These are phyloP conservation scores for Takifugu flavidus DNA, from an alignment of 2,113 vertebrate species.

Conservation along the genomic window DNA sequence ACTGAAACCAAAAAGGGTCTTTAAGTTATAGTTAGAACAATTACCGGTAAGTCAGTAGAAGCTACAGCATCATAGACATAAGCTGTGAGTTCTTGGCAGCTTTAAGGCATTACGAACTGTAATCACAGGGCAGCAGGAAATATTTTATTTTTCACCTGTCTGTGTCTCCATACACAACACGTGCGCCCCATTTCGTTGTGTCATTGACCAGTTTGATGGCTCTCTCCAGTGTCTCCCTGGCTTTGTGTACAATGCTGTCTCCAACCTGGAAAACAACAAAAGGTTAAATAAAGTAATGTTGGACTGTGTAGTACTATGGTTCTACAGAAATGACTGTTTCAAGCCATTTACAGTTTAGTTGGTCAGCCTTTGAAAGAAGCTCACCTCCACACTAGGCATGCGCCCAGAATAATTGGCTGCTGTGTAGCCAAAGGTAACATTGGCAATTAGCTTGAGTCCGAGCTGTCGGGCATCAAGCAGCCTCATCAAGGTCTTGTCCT, in stretches of 20 bases:
- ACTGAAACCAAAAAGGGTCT: too few species aligned
- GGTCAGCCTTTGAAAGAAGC: neutral
- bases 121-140: too few species aligned
- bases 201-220: constrained; percentile 97
- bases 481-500: constrained; percentile 85
- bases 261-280: constrained; percentile 76
- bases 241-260: constrained; percentile 97
- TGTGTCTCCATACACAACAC: constrained; percentile 94
- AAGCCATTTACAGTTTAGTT: too few species aligned
- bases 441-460: constrained; percentile 96
- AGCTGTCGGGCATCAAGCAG: constrained; percentile 93
- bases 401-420: constrained; percentile 93
- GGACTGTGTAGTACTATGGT: too few species aligned
- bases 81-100: too few species aligned
- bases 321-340: neutral
- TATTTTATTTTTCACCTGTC: constrained; percentile 76
- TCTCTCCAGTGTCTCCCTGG: constrained; percentile 94
- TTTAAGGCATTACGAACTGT: neutral
- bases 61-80: too few species aligned
- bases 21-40: too few species aligned
- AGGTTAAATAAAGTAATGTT: too few species aligned
- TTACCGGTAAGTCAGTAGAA: too few species aligned
- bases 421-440: constrained; percentile 94
- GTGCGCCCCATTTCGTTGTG: constrained; percentile 96
- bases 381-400: constrained; percentile 93